Evolutionary conservation across 2,113 vertebrate species (phyloP).

Genomic region (Caranx ignobilis): DNA sequence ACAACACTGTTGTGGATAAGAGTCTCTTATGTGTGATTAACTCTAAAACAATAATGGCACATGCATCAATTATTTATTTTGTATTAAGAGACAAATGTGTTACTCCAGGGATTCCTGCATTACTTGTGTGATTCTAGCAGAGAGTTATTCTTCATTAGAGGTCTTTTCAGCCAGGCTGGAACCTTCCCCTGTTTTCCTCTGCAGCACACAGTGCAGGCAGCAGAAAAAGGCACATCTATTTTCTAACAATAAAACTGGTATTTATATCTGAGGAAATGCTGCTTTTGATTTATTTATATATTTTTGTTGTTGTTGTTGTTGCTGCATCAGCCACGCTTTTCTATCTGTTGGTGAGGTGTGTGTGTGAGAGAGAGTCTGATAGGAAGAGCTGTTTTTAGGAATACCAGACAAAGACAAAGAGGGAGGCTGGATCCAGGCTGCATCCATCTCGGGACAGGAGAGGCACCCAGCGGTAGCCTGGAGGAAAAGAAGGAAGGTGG

Average conservation of each 20-base stretch:
- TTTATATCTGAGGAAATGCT: constrained; percentile 66
- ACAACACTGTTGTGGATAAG: constrained; percentile 1
- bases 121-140: constrained; percentile 16
- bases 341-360: constrained; percentile 25
- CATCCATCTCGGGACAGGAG: constrained; percentile 81
- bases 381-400: constrained; percentile 64
- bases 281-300: constrained; percentile 61
- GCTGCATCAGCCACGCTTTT: constrained; percentile 41
- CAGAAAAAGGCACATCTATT: constrained; percentile 40
- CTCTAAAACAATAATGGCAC: constrained; percentile 29
- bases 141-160: constrained; percentile 1
- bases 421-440: constrained; percentile 84
- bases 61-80: constrained; percentile 48
- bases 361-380: constrained; percentile 7
- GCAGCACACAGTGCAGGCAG: constrained; percentile 25
- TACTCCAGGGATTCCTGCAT: constrained; percentile 31
- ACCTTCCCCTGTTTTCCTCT: constrained; percentile 48
- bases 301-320: constrained; percentile 31
- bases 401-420: constrained; percentile 85
- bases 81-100: constrained; percentile 20
- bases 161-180: constrained; percentile 31
- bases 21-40: constrained; percentile 7
- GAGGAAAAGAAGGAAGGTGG: constrained; percentile 37
- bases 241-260: constrained; percentile 71
- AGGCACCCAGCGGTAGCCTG: constrained; percentile 90